Evolutionary conservation across 2,888 invertebrate species (phyloP).

Genomic region (Cosmia trapezina): DNA sequence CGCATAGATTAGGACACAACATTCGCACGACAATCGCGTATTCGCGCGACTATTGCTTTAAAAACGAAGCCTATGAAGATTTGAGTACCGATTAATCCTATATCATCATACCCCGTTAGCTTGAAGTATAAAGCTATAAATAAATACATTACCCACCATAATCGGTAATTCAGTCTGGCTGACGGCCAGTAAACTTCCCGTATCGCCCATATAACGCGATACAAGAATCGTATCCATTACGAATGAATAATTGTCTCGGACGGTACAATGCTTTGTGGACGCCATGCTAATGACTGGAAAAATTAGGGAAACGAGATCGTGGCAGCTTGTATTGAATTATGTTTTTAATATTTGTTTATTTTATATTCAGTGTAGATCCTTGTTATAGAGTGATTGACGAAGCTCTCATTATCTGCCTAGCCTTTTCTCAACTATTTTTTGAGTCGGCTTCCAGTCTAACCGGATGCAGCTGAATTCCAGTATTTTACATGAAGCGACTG

Average conservation of each 20-base stretch:
- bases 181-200: constrained; percentile 63
- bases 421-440: too few species aligned
- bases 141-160: constrained; percentile 53
- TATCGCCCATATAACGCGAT: constrained; percentile 60
- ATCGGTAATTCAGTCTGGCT: constrained; percentile 60
- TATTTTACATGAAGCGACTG: too few species aligned
- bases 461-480: too few species aligned
- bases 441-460: too few species aligned
- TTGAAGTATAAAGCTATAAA: constrained; percentile 49
- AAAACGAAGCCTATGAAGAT: background rate
- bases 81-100: constrained; percentile 9
- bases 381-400: background rate
- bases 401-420: too few species aligned
- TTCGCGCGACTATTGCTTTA: too few species aligned
- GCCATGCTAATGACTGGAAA: constrained; percentile 50
- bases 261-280: constrained; percentile 49
- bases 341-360: constrained; percentile 28
- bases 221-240: constrained; percentile 71
- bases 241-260: constrained; percentile 70
- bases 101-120: constrained; percentile 27
- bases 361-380: background rate
- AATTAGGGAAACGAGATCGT: constrained; percentile 44
- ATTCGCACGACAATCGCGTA: too few species aligned
- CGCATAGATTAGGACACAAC: too few species aligned
- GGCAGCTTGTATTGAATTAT: constrained; percentile 40